A percentile compares a stretch with the other conserved stretches of the same genome.
These are phyloP conservation scores for Caenorhabditis angaria DNA, from an alignment of 2,888 invertebrate genomes.

Conservation along the genomic window DNA sequence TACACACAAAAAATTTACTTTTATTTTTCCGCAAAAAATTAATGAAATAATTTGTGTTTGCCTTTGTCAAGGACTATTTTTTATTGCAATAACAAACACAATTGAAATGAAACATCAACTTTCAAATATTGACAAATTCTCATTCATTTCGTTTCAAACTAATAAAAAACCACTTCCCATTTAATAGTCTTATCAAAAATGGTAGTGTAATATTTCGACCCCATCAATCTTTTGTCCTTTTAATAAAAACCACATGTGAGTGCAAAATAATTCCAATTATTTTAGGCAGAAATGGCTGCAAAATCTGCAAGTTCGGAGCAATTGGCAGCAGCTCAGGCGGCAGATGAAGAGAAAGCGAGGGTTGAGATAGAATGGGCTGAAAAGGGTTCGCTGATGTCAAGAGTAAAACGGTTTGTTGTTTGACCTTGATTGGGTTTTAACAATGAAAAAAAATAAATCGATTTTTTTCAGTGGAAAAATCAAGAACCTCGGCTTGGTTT, in stretches of 20 bases:
- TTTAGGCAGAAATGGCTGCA: constrained; percentile 16
- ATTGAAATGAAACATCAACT: too few relatives aligned
- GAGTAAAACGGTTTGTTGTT: constrained; percentile 45
- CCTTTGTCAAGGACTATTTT: too few relatives aligned
- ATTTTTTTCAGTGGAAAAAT: constrained; percentile 43
- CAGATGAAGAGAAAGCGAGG: constrained; percentile 36
- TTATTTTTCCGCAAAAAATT: too few relatives aligned
- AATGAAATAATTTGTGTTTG: too few relatives aligned
- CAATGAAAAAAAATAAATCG: too few relatives aligned
- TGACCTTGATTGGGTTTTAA: not conserved
- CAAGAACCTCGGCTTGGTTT: constrained; percentile 35
- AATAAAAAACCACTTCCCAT: not conserved
- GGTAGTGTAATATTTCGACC: not conserved
- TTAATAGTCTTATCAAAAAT: not conserved
- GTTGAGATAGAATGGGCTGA: constrained; percentile 51
- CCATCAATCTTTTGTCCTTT: not conserved
- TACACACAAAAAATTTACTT: too few relatives aligned
- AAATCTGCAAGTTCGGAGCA: constrained; percentile 32
- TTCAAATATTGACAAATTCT: not conserved
- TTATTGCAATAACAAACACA: too few relatives aligned
- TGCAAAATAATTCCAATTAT: too few relatives aligned
- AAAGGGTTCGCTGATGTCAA: constrained; percentile 37
- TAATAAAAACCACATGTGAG: not conserved
- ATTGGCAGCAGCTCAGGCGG: constrained; percentile 33
- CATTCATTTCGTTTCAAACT: too few relatives aligned